A percentile compares a stretch with the other conserved stretches of the same genome.
Evolutionary conservation across 1,140 invertebrate genomes (phyloP).

Genomic region (Leguminivora glycinivorella): DNA sequence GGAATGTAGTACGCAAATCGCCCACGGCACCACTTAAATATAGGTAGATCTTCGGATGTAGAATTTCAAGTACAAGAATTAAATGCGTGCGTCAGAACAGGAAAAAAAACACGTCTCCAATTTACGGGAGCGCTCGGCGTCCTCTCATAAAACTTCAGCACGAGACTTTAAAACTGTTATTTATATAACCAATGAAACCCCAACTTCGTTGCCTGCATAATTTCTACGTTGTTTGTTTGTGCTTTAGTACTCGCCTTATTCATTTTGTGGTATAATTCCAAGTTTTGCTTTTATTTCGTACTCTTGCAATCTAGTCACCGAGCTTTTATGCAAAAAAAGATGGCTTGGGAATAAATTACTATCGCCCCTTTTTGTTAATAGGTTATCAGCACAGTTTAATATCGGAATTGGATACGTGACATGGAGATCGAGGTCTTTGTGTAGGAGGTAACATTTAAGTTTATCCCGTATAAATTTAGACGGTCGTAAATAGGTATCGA

Average conservation of each 20-base stretch:
- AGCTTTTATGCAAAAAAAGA: neutral
- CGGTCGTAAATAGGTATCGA: slow-evolving; percentile 52
- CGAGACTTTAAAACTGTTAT: slow-evolving; percentile 29
- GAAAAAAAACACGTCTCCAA: slow-evolving; percentile 15
- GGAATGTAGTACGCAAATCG: slow-evolving; percentile 34
- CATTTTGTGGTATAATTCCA: slow-evolving; percentile 19
- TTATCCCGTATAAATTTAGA: slow-evolving; percentile 42
- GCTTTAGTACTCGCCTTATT: slow-evolving; percentile 16
- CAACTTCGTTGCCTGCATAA: neutral
- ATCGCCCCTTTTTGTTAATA: neutral
- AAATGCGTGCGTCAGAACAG: slow-evolving; percentile 8
- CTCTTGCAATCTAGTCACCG: neutral
- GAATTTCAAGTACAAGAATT: neutral
- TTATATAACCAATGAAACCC: neutral
- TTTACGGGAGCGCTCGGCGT: slow-evolving; percentile 50
- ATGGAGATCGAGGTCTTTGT: neutral
- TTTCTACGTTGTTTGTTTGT: slow-evolving; percentile 15
- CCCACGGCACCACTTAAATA: slow-evolving; percentile 29
- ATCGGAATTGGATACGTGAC: neutral
- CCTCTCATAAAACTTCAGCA: slow-evolving; percentile 40
- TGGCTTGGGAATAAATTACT: neutral
- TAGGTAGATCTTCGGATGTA: neutral
- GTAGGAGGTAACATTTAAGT: slow-evolving; percentile 24
- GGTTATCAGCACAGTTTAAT: neutral
- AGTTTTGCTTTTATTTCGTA: slow-evolving; percentile 13